A percentile compares a stretch with the other conserved stretches of the same genome.
Evolutionary conservation across 2,113 vertebrate genomes (phyloP).

Genomic region (Diphyllodes magnificus): DNA sequence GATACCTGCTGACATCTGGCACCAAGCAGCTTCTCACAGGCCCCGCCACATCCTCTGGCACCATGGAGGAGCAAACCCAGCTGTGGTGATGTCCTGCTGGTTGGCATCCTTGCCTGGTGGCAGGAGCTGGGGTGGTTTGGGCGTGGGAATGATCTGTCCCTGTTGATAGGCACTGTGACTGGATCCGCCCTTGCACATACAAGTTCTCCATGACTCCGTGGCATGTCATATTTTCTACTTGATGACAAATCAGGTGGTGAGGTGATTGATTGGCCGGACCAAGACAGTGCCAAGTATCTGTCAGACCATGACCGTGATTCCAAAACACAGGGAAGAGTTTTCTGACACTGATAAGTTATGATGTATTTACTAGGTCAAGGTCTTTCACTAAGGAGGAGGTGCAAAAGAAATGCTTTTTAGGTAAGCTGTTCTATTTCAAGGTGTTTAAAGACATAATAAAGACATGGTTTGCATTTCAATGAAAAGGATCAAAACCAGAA

Average conservation of each 20-base stretch:
- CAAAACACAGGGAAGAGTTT: neutral
- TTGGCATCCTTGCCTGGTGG: neutral
- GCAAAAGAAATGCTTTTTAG: neutral
- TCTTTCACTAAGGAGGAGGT: neutral
- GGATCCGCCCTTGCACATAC: rapidly evolving
- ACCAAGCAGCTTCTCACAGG: neutral
- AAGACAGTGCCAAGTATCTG: neutral
- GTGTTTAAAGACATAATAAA: neutral
- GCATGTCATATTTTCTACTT: neutral
- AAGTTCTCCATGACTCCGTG: rapidly evolving
- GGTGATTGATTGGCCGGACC: neutral
- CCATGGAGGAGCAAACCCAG: rapidly evolving
- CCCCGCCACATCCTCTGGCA: rapidly evolving
- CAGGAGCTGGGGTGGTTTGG: neutral
- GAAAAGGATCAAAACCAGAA: neutral
- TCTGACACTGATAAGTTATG: neutral
- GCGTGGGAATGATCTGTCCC: neutral
- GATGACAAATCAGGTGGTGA: neutral
- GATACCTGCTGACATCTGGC: rapidly evolving
- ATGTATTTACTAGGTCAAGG: neutral
- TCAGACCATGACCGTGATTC: neutral
- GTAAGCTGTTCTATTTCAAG: neutral
- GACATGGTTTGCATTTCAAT: neutral
- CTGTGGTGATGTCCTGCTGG: neutral
- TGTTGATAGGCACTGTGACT: rapidly evolving